Conservation (phyloP, 2,797 vertebrate genomes). For the Poecile montanus region DNA sequence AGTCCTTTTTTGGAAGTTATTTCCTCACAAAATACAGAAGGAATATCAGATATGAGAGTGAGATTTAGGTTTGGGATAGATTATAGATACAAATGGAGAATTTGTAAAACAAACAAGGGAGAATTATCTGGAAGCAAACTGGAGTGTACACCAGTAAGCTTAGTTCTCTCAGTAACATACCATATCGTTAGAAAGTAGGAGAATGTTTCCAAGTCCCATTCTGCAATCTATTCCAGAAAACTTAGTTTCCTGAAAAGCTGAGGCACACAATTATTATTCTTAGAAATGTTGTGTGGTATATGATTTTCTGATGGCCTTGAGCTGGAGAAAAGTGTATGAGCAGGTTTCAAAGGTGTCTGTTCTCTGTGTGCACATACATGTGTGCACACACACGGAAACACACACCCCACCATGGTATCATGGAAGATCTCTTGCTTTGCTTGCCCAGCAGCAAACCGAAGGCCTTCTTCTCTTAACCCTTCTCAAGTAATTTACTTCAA, state of each 20-base stretch:
- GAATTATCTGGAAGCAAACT: not conserved
- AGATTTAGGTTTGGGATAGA: not conserved
- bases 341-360: not conserved
- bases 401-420: not conserved
- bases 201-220: not conserved
- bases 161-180: not conserved
- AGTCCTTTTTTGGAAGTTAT: not conserved
- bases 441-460: not conserved
- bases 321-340: not conserved
- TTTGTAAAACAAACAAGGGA: not conserved
- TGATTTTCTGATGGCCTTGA: not conserved
- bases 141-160: not conserved
- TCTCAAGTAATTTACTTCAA: not conserved
- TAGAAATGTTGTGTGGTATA: not conserved
- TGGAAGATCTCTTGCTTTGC: not conserved
- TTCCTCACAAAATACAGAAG: not conserved
- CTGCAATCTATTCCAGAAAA: not conserved
- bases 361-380: accelerated
- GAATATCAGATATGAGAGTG: not conserved
- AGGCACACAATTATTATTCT: not conserved
- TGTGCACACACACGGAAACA: too few species aligned
- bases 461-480: not conserved
- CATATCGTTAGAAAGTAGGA: not conserved
- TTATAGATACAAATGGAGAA: not conserved
- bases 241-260: not conserved